Evolutionary conservation across 2,888 invertebrate species (phyloP).

Genomic region (Nemotelus nigrinus): DNA sequence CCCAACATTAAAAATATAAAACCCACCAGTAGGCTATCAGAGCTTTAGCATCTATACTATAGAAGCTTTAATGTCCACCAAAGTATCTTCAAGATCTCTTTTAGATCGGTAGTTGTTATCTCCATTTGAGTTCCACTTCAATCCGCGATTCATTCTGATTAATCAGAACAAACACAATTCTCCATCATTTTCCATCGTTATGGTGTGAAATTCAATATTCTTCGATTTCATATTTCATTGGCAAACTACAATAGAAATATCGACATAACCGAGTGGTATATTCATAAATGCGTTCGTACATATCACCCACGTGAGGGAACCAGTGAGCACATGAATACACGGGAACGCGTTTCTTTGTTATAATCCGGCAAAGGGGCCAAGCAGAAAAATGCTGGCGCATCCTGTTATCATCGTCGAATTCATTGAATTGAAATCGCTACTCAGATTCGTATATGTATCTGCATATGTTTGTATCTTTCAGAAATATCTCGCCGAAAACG

Average conservation of each 20-base stretch:
- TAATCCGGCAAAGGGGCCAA: slow-evolving; percentile 35
- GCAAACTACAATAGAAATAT: slow-evolving; percentile 47
- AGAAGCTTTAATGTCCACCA: too few relatives aligned
- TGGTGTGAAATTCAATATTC: slow-evolving; percentile 47
- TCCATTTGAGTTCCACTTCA: too few relatives aligned
- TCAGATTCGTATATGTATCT: too few relatives aligned
- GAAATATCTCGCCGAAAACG: not conserved
- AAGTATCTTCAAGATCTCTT: too few relatives aligned
- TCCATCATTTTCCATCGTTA: slow-evolving; percentile 27
- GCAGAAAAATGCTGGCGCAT: slow-evolving; percentile 43
- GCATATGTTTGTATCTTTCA: not conserved
- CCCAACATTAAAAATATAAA: too few relatives aligned
- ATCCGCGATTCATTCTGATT: too few relatives aligned
- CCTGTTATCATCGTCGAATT: slow-evolving; percentile 37
- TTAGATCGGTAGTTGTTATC: too few relatives aligned
- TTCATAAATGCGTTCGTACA: slow-evolving; percentile 1
- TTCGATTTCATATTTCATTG: slow-evolving; percentile 49
- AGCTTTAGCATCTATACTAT: too few relatives aligned
- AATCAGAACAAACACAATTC: not conserved
- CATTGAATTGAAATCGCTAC: too few relatives aligned
- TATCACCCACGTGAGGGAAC: slow-evolving; percentile 27
- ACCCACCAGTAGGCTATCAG: too few relatives aligned
- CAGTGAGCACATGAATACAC: slow-evolving; percentile 25
- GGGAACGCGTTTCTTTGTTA: slow-evolving; percentile 34
- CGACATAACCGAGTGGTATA: slow-evolving; percentile 26